Evolutionary conservation across 1,140 invertebrate species (phyloP), one percentile per base, ranked within the genome.

Genomic region (Aculops lycopersici): DNA sequence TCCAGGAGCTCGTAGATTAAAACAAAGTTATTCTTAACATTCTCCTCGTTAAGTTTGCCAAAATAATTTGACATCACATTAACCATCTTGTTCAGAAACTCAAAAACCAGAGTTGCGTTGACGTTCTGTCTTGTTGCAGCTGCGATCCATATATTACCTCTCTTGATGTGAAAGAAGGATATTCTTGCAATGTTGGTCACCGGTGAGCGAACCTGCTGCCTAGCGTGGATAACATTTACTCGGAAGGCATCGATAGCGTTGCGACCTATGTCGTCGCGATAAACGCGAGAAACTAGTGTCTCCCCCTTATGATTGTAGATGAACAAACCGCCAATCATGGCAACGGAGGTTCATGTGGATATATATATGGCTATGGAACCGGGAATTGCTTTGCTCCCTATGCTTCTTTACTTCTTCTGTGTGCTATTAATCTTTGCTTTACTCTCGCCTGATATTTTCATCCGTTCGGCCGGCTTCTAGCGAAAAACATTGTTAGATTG

Each of bases 281-380:
- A 98, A n/a, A 97, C 88, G 40, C 92, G 67, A n/a, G 88, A 97
- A 51, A 98, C 97, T 5, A 98, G 67, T 37, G 98, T 90, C 62
- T 98, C 92, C 39, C 92, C 92, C 58, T 98, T 98, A 56, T 98
- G 92, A 59, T 98, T 98, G 58, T 98, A 98, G 36, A 98, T 86
- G 63, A 98, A 98, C 51, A 98, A 65, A 46, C 92, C 92, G 53
- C 92, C 92, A 66, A 98, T 97, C 92, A 98, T 98, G 46, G 18
- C n/a, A n/a, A n/a, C n/a, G n/a, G n/a, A n/a, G n/a, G n/a, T n/a
- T n/a, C n/a, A n/a, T n/a, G n/a, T n/a, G n/a, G n/a, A n/a, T n/a
- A n/a, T n/a, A n/a, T n/a, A n/a, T n/a, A n/a, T n/a, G n/a, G n/a
- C n/a, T n/a, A n/a, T n/a, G n/a, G n/a, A n/a, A n/a, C n/a, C n/a